Evolutionary conservation across 1,140 invertebrate genomes (phyloP).

Genomic region (Procambarus clarkii): DNA sequence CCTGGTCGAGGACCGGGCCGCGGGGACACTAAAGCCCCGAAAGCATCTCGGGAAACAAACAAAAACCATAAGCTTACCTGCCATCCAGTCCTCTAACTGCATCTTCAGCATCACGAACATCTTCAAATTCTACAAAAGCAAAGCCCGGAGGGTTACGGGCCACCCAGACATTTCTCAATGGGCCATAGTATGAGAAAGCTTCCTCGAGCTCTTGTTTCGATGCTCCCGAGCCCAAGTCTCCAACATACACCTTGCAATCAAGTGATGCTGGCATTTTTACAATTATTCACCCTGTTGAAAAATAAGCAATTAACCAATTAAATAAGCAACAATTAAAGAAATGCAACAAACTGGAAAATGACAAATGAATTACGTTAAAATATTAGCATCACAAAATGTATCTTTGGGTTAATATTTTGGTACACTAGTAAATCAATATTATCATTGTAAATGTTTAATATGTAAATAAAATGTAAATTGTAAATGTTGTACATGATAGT

Average conservation of each 20-base stretch:
- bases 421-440: too few relatives aligned
- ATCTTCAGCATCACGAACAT: conserved; percentile 96
- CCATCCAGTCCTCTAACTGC: conserved; percentile 96
- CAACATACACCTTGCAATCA: conserved; percentile 98
- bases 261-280: conserved; percentile 58
- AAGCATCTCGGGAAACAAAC: too few relatives aligned
- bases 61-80: conserved; percentile 81
- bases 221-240: conserved; percentile 93
- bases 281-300: background rate
- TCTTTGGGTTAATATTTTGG: too few relatives aligned
- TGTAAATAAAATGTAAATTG: too few relatives aligned
- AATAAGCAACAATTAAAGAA: too few relatives aligned
- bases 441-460: too few relatives aligned
- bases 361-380: too few relatives aligned
- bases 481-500: too few relatives aligned
- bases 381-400: too few relatives aligned
- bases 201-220: conserved; percentile 92
- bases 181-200: conserved; percentile 92
- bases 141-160: conserved; percentile 96
- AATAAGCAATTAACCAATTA: background rate
- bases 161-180: conserved; percentile 95
- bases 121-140: conserved; percentile 99
- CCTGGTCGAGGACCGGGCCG: too few relatives aligned
- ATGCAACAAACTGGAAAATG: too few relatives aligned
- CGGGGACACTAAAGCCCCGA: too few relatives aligned